Evolutionary conservation across 1,140 invertebrate genomes (phyloP), one percentile per base, ranked within the genome.

Genomic region (Pseudomyrmex cubaensis): DNA sequence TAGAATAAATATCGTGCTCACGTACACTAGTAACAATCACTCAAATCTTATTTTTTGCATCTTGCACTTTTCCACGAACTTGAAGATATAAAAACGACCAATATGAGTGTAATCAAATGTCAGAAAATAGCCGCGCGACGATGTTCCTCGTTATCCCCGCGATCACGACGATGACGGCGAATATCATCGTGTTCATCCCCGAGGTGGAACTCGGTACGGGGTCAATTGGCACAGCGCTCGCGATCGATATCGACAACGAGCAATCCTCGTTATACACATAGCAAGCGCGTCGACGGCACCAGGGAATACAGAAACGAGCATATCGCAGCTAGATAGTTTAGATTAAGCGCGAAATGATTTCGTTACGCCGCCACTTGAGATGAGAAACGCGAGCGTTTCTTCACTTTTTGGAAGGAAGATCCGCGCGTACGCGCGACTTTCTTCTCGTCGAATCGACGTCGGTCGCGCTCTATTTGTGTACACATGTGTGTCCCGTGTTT

Each of bases 401-500:
- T 5, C 15, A 22, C n/a, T 46, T 44, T 52, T 35, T 48, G 10
- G 22, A 35, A 5, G 50, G 35, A 76, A 72, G 86, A 83, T 82
- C 72, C 72, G 86, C 70, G 44, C 59, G 57, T 17, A 44, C 10
- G 57, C 69, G 75, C 85, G 48, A 57, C 54, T 76, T 52, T 70
- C 20, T 74, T 50, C 57, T 85, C 62, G 77, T 88, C 87, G 87
- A 85, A 83, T 85, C 87, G 87, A 89, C 87, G 87, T 88, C 87
- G 87, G 84, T 69, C 76, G 62, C 62, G 35, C 35, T 35, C 69
- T 87, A 59, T 61, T 50, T 25, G 46, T 57, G 63, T 77, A 54
- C n/a, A 72, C 54, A 61, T 75, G 57, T 85, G 48, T 83, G 54
- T 50, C 17, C 59, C 63, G 46, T 88, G 4, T 25, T 7, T 59